Percentiles rank a stretch among this genome's conserved stretches.
Conservation (phyloP, 1,140 invertebrate genomes). For the Drosophila lacertosa region DNA sequence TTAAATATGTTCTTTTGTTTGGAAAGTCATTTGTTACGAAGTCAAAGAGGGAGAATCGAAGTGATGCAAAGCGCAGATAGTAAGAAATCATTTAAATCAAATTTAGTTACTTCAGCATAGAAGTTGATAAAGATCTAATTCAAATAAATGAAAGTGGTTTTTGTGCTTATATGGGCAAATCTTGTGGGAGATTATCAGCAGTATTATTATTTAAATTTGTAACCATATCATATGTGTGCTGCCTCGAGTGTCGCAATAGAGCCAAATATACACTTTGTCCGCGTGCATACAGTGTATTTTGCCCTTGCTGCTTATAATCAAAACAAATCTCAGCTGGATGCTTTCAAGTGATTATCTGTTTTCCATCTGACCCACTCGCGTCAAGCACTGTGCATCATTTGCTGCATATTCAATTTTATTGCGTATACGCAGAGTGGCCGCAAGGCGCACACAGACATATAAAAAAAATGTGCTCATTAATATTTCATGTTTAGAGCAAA, state of each 20-base stretch:
- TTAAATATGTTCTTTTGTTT: not conserved
- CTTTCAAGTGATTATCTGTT: slow-evolving; percentile 56
- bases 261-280: too few species aligned
- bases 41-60: not conserved
- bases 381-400: slow-evolving; percentile 50
- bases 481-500: slow-evolving; percentile 77
- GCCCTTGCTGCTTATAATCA: slow-evolving; percentile 12
- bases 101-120: not conserved
- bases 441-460: slow-evolving; percentile 23
- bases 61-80: not conserved
- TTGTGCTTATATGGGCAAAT: too few species aligned
- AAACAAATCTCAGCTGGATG: slow-evolving; percentile 44
- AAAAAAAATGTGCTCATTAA: slow-evolving; percentile 65
- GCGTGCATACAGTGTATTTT: not conserved
- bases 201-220: not conserved
- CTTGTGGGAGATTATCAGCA: not conserved
- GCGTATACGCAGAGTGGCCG: slow-evolving; percentile 59
- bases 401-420: slow-evolving; percentile 78
- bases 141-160: too few species aligned
- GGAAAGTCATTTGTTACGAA: not conserved
- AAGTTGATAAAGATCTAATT: too few species aligned
- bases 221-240: too few species aligned
- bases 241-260: too few species aligned
- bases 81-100: too few species aligned
- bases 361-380: slow-evolving; percentile 29